Evolutionary conservation across 1,140 invertebrate genomes (phyloP), one percentile per base, ranked within the genome.

Genomic region (Panagrolaimus sp.): DNA sequence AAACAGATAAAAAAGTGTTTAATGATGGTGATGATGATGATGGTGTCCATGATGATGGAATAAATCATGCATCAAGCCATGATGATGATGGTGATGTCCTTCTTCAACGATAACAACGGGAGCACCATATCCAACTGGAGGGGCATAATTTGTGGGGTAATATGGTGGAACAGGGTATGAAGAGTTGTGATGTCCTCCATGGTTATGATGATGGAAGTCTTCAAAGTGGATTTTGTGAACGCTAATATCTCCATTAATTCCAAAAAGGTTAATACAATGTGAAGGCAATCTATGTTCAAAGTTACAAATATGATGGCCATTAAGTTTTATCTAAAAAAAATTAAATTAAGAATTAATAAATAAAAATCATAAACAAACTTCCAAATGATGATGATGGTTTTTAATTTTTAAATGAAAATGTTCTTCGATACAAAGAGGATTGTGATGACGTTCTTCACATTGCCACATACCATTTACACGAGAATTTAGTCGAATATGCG

Each of bases 341-440:
- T 52, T 1, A 26, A 24, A 58, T 58, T 48, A 48, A 9, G n/a
- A 52, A 52, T 0, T 15, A 52, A n/a, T 21, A 24, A 26, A 1
- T 24, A 48, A 6, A 58, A 58, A 58, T 10, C 1, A n/a, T 26
- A 58, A 24, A 58, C 52, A 21, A n/a, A 58, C 52, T 28, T 58
- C 28, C 2, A 58, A 58, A 21, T 58, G 52, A 58, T 58, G 52
- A 58, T 58, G 52, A n/a, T 58, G 21, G 17, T 58, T 58, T 28
- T 58, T 58, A 58, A 58, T 58, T 28, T 58, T 58, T 28, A 58
- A 58, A 58, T 58, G 52, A 14, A 58, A 58, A 21, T 58, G 52
- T 58, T 58, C 52, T 17, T 28, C 52, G 17, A 58, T 28, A 58
- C 52, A 58, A 58, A 58, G 14, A 21, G 21, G 52, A 24, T 58